Evolutionary conservation across 2,888 invertebrate species (phyloP), one percentile per base, ranked within the genome.

Genomic region (Microdon myrmicae): DNA sequence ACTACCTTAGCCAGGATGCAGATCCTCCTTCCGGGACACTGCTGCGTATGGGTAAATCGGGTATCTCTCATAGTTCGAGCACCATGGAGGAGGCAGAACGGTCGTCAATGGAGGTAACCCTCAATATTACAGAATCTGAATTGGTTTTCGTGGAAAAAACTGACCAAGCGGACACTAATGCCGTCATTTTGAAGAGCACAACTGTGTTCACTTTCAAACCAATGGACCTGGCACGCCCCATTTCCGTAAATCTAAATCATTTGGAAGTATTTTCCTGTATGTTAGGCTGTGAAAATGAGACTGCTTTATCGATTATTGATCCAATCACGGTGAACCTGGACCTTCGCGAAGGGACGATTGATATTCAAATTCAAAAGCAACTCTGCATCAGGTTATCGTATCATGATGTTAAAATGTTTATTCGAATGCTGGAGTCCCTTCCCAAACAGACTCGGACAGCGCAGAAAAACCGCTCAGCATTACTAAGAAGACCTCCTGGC

Each of bases 91-190:
- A 64, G 22, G 5, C 29, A 12, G 66, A 68, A 16, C 55, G 44
- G 22, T 25, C 38, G 71, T 76, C 45, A 10, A 74, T 72, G 16
- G 96, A 96, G 79, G 82, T 96, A 22, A 94, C 94, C 77, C 83
- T 98, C 47, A 97, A 96, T 79, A 88, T 97, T 16, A 95, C 94
- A 0, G 94, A 97, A 79, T 96, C 96, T 3, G 96, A 99, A 81
- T 83, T 98, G 51, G 94, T 98, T 20, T 85, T 97, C 22, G 90
- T 98, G 1, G 97, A 98, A 78, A 90, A 96, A 76, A 88, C 92
- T 1, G 88, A 92, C 0, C 84, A 90, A 9, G 85, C 87, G 82
- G 95, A 97, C 76, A 92, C 96, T 1, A 94, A 94, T 77, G 96
- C 97, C 0, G 91, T 98, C 7, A 96, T 98, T 73, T 82, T 96